A percentile compares a stretch with the other conserved stretches of the same genome.
These are phyloP conservation scores for Cryptoprocta ferox DNA, from an alignment of 2,797 vertebrate species.

Conservation along the genomic window DNA sequence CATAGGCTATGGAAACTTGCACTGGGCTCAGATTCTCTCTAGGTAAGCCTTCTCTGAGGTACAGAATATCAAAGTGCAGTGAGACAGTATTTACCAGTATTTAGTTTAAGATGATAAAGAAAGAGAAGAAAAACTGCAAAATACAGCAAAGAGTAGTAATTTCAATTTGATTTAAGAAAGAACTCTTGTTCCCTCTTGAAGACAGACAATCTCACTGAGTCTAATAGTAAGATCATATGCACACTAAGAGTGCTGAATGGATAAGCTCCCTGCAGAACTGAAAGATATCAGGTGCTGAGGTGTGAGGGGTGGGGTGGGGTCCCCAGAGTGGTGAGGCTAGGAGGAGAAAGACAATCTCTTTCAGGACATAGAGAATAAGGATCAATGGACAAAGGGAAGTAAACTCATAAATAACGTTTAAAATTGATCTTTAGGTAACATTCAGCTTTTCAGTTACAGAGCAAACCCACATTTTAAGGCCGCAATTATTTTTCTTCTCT, in stretches of 20 bases:
- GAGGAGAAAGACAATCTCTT: background rate
- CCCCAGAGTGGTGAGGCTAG: background rate
- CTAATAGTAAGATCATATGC: background rate
- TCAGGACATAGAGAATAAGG: background rate
- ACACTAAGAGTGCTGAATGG: background rate
- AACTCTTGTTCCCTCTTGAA: background rate
- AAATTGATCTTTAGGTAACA: background rate
- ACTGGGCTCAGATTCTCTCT: background rate
- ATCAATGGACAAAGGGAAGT: background rate
- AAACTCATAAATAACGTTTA: background rate
- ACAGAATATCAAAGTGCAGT: rapidly evolving
- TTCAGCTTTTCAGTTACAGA: background rate
- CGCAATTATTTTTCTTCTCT: background rate
- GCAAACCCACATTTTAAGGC: background rate
- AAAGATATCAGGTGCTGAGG: background rate
- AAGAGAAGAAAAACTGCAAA: background rate
- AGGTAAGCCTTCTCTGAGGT: background rate
- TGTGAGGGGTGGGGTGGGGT: background rate
- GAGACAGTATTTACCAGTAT: background rate
- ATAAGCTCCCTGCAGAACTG: background rate
- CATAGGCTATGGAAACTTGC: background rate
- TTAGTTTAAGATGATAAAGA: slow-evolving; percentile 1
- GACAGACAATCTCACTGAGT: background rate
- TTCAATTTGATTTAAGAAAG: slow-evolving; percentile 11
- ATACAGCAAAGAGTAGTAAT: background rate